Percentiles rank a stretch among this genome's conserved stretches.
Conservation (phyloP, 2,113 vertebrate genomes). For the Saccopteryx leptura region DNA sequence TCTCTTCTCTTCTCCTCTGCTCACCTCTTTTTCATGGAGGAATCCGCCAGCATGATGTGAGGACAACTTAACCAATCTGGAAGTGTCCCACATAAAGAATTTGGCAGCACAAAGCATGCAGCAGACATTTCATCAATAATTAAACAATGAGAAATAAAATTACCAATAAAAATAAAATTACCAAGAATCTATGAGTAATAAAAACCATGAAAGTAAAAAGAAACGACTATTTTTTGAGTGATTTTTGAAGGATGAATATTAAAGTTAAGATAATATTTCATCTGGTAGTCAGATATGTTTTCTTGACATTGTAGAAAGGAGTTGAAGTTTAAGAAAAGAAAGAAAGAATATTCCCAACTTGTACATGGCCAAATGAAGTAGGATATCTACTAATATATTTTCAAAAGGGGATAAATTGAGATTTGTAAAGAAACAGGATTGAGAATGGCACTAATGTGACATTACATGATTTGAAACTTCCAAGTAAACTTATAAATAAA, state of each 20-base stretch:
- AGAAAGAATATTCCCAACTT: too few species aligned
- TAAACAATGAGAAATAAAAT: neutral
- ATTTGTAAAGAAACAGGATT: neutral
- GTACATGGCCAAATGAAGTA: neutral
- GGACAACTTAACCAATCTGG: neutral
- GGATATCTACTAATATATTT: neutral
- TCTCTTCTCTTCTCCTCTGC: too few species aligned
- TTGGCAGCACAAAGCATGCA: neutral
- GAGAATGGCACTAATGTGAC: neutral
- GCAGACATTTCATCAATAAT: neutral
- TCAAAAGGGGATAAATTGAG: neutral
- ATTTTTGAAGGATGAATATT: neutral
- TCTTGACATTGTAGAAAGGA: neutral
- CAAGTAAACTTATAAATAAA: neutral
- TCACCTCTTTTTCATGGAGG: neutral
- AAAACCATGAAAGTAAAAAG: neutral
- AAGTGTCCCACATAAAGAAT: neutral
- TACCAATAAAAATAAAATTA: neutral
- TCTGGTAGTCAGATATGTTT: neutral
- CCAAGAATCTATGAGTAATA: neutral
- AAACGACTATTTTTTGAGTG: neutral
- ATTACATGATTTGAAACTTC: neutral
- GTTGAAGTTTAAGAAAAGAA: neutral
- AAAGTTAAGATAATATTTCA: neutral
- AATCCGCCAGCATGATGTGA: neutral